A percentile compares a stretch with the other conserved stretches of the same genome.
Conservation (phyloP, 1,140 invertebrate genomes). For the Ridgeia piscesae region DNA sequence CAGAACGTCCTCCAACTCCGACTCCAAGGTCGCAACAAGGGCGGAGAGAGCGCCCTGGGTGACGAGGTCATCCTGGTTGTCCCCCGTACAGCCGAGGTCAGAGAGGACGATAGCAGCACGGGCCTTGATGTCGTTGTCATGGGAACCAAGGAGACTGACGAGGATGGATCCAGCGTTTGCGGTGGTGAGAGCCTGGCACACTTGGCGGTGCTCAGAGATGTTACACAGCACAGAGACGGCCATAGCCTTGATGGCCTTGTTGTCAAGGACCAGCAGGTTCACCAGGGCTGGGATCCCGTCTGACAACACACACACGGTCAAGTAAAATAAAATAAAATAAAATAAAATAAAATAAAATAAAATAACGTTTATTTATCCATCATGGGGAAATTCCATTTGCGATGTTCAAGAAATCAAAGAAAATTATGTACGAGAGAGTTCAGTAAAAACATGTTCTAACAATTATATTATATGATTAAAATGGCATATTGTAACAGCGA, state of each 20-base stretch:
- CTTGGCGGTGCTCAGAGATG: constrained; percentile 50
- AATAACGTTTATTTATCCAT: too few species aligned
- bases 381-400: too few species aligned
- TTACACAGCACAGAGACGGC: constrained; percentile 55
- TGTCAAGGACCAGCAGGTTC: constrained; percentile 44
- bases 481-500: too few species aligned
- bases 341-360: too few species aligned
- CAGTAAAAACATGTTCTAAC: too few species aligned
- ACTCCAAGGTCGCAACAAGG: constrained; percentile 51
- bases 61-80: constrained; percentile 49
- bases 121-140: constrained; percentile 55
- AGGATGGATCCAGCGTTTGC: constrained; percentile 46
- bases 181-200: constrained; percentile 42
- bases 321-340: too few species aligned
- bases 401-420: too few species aligned
- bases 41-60: constrained; percentile 46
- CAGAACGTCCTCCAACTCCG: constrained; percentile 54
- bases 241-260: constrained; percentile 48
- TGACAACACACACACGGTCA: constrained; percentile 30
- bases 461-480: too few species aligned
- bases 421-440: too few species aligned
- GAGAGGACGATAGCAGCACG: constrained; percentile 53
- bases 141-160: constrained; percentile 47
- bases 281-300: constrained; percentile 50
- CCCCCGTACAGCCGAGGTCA: constrained; percentile 50